phyloP scores from a whole-genome alignment of 2,113 vertebrate species.

The Oenanthe oenanthe region DNA sequence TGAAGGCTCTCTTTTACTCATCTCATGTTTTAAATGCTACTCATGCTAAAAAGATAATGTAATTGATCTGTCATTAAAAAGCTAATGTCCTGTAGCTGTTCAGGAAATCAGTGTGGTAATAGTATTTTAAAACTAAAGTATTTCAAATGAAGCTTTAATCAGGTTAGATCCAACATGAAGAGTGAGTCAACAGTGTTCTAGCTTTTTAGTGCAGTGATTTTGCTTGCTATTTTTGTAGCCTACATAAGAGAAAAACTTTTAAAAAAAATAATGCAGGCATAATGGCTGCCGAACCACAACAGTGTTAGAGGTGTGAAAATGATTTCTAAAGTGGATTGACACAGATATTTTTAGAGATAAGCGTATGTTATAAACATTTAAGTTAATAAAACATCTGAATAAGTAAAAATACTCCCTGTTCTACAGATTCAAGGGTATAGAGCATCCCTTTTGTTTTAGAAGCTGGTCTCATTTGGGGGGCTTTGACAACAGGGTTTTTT shows the following conservation, averaged over 20 bases:
- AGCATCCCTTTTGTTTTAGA: neutral
- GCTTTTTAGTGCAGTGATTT: neutral
- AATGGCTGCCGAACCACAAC: neutral
- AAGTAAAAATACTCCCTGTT: neutral
- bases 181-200: neutral
- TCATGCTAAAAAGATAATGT: neutral
- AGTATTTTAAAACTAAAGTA: neutral
- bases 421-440: neutral
- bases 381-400: neutral
- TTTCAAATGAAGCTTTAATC: neutral
- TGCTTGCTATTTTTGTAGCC: neutral
- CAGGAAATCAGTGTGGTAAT: neutral
- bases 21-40: neutral
- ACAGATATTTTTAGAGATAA: neutral
- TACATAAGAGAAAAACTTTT: neutral
- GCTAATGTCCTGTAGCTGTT: neutral
- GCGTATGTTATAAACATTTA: neutral
- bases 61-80: neutral
- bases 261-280: fast-evolving
- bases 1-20: neutral
- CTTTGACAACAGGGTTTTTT: neutral
- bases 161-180: neutral
- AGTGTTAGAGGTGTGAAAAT: conserved; percentile 12
- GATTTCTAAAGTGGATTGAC: neutral
- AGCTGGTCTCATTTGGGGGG: neutral